Percentiles rank a stretch among this genome's conserved stretches.
These are phyloP conservation scores for Drosophila grimshawi DNA, from an alignment of 1,140 invertebrate species.

Conservation along the genomic window DNA sequence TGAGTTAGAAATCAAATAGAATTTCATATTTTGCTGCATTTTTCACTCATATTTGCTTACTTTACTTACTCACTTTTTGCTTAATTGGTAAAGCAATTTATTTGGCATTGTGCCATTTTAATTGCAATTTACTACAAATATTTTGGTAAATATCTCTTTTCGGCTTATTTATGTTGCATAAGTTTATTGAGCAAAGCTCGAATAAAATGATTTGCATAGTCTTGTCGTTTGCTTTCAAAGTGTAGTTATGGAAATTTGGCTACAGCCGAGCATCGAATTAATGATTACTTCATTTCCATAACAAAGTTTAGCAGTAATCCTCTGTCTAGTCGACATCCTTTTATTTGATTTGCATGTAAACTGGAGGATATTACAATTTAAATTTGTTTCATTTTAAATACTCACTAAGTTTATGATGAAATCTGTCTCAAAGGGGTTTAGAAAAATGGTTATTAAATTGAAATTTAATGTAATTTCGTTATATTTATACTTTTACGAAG, in stretches of 20 bases:
- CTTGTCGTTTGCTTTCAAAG: slow-evolving; percentile 13
- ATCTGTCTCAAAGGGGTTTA: background rate
- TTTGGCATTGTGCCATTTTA: slow-evolving; percentile 38
- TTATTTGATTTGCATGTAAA: slow-evolving; percentile 61
- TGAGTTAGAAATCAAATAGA: slow-evolving; percentile 3
- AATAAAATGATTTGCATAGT: slow-evolving; percentile 7
- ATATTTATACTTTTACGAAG: background rate
- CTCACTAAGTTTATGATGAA: slow-evolving; percentile 7
- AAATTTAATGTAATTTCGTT: background rate
- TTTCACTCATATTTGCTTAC: background rate
- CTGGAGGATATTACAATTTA: slow-evolving; percentile 14
- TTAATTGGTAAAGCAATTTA: slow-evolving; percentile 27
- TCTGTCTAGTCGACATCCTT: slow-evolving; percentile 20
- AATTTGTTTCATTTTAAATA: slow-evolving; percentile 38
- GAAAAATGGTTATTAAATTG: background rate
- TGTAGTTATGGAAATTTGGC: slow-evolving; percentile 37
- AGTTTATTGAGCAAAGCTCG: slow-evolving; percentile 2
- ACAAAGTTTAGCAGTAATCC: slow-evolving; percentile 31
- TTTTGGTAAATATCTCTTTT: background rate
- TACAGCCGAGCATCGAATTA: slow-evolving; percentile 17
- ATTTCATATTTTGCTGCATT: slow-evolving; percentile 13
- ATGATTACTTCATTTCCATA: slow-evolving; percentile 58
- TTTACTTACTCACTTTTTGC: slow-evolving; percentile 1
- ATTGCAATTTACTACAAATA: slow-evolving; percentile 50
- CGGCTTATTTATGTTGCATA: background rate